phyloP scores from a whole-genome alignment of 1,140 invertebrate species.

The Luehdorfia chinensis region DNA sequence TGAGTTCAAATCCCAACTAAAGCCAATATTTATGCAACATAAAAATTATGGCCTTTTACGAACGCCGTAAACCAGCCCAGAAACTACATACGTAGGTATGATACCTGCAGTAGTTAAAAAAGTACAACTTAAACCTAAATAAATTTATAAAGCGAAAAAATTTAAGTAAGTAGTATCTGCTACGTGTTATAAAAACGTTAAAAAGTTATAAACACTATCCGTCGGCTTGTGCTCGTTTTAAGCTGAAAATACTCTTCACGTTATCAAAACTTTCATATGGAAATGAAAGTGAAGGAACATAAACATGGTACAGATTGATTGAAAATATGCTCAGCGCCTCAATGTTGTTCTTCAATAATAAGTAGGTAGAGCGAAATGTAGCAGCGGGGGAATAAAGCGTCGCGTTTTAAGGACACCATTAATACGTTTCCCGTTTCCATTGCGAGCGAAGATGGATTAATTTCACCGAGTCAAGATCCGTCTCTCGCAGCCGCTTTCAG shows the following conservation, averaged over 20 bases:
- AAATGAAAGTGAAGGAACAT: neutral
- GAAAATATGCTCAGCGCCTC: neutral
- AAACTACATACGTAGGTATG: neutral
- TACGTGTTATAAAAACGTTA: neutral
- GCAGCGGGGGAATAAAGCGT: neutral
- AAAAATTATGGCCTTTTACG: too few species aligned
- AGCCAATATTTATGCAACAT: too few species aligned
- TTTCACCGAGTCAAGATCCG: slow-evolving; percentile 63
- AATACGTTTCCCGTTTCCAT: slow-evolving; percentile 58
- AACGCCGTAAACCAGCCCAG: too few species aligned
- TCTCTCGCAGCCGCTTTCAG: slow-evolving; percentile 48
- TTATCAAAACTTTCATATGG: slow-evolving; percentile 10
- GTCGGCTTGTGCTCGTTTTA: neutral
- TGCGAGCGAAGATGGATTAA: slow-evolving; percentile 67
- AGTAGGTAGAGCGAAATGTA: neutral
- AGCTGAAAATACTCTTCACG: neutral
- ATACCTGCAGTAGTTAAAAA: too few species aligned
- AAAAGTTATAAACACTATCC: slow-evolving; percentile 1
- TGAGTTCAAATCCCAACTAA: too few species aligned
- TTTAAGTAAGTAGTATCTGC: slow-evolving; percentile 4
- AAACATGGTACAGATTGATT: slow-evolving; percentile 8
- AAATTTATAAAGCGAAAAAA: too few species aligned
- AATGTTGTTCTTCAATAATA: neutral
- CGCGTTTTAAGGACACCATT: slow-evolving; percentile 33
- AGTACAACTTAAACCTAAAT: too few species aligned